phyloP scores from a whole-genome alignment of 2,113 vertebrate species.

The Numida meleagris region DNA sequence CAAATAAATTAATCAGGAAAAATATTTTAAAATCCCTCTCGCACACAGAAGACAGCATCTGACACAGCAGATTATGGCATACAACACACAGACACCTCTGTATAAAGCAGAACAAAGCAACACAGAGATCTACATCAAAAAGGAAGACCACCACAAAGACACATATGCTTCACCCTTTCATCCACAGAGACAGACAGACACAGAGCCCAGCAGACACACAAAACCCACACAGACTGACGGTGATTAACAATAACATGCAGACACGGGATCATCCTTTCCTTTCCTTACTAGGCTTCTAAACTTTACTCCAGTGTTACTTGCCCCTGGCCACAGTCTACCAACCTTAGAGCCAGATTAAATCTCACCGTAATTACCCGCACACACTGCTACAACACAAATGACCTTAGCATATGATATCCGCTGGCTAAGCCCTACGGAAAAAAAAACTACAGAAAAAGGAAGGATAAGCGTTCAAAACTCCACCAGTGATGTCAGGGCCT shows the following conservation, averaged over 20 bases:
- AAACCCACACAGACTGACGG: neutral
- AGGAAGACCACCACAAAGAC: constrained; percentile 59
- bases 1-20: neutral
- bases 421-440: constrained; percentile 42
- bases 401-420: constrained; percentile 48
- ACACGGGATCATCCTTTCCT: neutral
- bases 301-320: constrained; percentile 39
- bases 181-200: neutral
- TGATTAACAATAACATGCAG: neutral
- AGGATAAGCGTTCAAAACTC: constrained; percentile 23
- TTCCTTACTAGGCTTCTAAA: constrained; percentile 6
- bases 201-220: neutral
- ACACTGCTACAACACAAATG: constrained; percentile 46
- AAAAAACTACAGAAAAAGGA: constrained; percentile 52
- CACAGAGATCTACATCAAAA: constrained; percentile 39
- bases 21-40: neutral
- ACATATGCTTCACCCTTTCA: constrained; percentile 40
- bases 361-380: constrained; percentile 15
- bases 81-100: neutral
- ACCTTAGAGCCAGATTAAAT: constrained; percentile 9
- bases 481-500: neutral
- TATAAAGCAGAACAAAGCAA: constrained; percentile 38
- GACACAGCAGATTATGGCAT: neutral
- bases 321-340: constrained; percentile 43
- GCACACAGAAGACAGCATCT: neutral